A percentile compares a stretch with the other conserved stretches of the same genome.
phyloP scores from a whole-genome alignment of 2,797 vertebrate species.

The Clarias platycephalus region DNA sequence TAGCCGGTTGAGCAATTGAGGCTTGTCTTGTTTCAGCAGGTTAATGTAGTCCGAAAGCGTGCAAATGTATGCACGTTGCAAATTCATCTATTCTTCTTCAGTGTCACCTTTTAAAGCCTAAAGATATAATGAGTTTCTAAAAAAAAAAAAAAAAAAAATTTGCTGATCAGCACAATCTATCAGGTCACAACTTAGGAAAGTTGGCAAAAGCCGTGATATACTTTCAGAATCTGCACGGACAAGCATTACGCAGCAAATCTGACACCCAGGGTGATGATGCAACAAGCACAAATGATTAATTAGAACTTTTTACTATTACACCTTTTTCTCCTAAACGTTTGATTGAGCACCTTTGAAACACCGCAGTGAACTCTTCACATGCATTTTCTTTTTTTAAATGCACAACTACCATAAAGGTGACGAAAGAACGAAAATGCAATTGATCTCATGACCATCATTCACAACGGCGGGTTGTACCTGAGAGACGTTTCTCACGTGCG shows the following conservation, averaged over 20 bases:
- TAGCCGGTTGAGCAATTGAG: neutral
- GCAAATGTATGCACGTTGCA: neutral
- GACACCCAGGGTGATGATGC: neutral
- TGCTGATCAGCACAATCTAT: neutral
- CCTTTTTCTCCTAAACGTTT: neutral
- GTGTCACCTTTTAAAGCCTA: neutral
- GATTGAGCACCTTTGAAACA: neutral
- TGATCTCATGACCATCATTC: neutral
- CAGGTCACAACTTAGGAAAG: neutral
- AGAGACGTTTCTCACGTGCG: constrained; percentile 74
- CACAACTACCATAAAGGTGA: neutral
- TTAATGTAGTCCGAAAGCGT: neutral
- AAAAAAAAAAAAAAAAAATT: neutral
- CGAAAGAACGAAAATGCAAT: neutral
- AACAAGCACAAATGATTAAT: constrained; percentile 5
- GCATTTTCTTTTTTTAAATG: neutral
- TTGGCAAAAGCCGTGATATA: neutral
- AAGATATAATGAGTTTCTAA: neutral
- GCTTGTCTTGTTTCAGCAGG: constrained; percentile 14
- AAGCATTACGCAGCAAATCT: neutral
- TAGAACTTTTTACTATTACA: neutral
- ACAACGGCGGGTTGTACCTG: constrained; percentile 71
- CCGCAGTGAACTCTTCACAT: neutral
- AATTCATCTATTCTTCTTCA: neutral
- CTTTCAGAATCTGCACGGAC: constrained; percentile 9